Evolutionary conservation across 2,888 invertebrate species (phyloP), one percentile per base, ranked within the genome.

Genomic region (Amphipoea oculea): DNA sequence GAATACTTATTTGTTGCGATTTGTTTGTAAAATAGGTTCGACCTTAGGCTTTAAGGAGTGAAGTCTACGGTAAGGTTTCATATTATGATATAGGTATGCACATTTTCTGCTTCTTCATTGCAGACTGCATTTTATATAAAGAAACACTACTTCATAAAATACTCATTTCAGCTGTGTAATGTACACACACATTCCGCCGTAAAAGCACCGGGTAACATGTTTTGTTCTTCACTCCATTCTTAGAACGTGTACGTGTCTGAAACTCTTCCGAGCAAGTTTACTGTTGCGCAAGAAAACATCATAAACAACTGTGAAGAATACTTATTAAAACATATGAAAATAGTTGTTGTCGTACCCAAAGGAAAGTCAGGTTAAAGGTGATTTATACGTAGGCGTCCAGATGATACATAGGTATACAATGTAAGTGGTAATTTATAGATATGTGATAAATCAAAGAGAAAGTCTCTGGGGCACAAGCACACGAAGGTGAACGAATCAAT

Each of bases 401-500:
- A 88, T 88, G 89, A 90, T 90, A 88, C 90, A 89, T 89, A 89
- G 88, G 84, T 88, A 89, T 84, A 89, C 89, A 90, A 89, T 90
- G 87, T 90, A 89, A 91, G 88, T 91, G 89, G 88, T 90, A 91
- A 92, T 91, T 92, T 91, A 91, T 91, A 90, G 89, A 86, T 87
- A 86, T 86, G 89, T 88, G 86, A 91, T 92, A 92, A 91, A 92
- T 92, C 91, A 91, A 86, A 87, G 83, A 76, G 85, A 86, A 87
- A 86, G 82, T 85, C 90, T 87, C 91, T 83, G 76, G 87, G 86
- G 87, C 79, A 83, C 78, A 76, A 79, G 86, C 87, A 82, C 81
- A 81, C 88, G 85, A 82, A 90, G 90, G 89, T 90, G 90, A 89
- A 89, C 89, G 90, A 91, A 92, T 92, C 92, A 91, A 92, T 92